Percentiles rank a stretch among this genome's conserved stretches.
phyloP scores from a whole-genome alignment of 2,113 vertebrate genomes.

The Verasper variegatus region DNA sequence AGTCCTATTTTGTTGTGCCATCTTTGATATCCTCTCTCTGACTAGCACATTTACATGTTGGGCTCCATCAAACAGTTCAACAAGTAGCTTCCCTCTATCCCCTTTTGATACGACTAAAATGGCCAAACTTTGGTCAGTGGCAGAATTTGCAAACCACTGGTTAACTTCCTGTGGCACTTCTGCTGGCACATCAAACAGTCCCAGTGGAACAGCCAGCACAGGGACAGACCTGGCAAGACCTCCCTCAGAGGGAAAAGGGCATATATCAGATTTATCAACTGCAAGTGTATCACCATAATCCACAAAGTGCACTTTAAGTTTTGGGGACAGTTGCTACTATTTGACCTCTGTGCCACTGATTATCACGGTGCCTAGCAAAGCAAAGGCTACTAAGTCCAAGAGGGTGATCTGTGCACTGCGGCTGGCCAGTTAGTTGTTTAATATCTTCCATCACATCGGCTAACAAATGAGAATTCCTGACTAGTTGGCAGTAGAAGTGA shows the following conservation, averaged over 20 bases:
- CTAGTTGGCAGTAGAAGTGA: slow-evolving; percentile 89
- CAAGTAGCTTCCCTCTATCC: slow-evolving; percentile 83
- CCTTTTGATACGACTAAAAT: slow-evolving; percentile 85
- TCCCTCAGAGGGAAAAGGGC: slow-evolving; percentile 79
- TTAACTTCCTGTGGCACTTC: slow-evolving; percentile 80
- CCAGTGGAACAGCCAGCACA: slow-evolving; percentile 88
- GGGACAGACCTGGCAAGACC: slow-evolving; percentile 81
- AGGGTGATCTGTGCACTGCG: slow-evolving; percentile 40
- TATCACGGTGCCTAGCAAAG: slow-evolving; percentile 86
- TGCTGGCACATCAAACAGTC: slow-evolving; percentile 80
- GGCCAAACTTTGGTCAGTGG: slow-evolving; percentile 79
- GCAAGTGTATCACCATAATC: slow-evolving; percentile 87
- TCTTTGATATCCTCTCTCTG: slow-evolving; percentile 69
- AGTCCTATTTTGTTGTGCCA: background rate
- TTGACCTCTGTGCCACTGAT: slow-evolving; percentile 88
- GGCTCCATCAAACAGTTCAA: slow-evolving; percentile 86
- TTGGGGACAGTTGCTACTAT: slow-evolving; percentile 74
- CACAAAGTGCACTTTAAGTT: slow-evolving; percentile 86
- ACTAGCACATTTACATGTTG: slow-evolving; percentile 84
- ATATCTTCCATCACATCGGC: slow-evolving; percentile 77
- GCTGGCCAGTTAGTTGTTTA: slow-evolving; percentile 51
- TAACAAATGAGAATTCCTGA: slow-evolving; percentile 78
- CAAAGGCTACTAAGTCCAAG: slow-evolving; percentile 77
- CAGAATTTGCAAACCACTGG: slow-evolving; percentile 85
- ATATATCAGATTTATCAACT: slow-evolving; percentile 78